Evolutionary conservation across 2,888 invertebrate genomes (phyloP), one percentile per base, ranked within the genome.

Genomic region (Phlogophora meticulosa): DNA sequence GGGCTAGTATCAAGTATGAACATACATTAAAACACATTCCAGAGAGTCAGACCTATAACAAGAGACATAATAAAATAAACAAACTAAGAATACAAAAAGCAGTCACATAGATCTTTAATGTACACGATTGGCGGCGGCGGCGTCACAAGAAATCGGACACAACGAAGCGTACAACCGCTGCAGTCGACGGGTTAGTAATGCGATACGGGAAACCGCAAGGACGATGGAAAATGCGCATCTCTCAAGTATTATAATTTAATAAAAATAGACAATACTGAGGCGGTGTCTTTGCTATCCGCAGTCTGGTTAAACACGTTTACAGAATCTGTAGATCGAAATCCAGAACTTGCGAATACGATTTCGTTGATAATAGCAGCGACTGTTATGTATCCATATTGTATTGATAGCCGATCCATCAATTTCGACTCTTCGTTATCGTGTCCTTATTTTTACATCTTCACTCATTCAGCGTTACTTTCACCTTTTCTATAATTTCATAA

Each of bases 121-220:
- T 65, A 56, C 53, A 22, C 57, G 60, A 66, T 78, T 76, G 61
- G 64, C 45, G 59, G 46, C 48, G 77, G 78, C 55, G 72, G 72
- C 59, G 64, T 68, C 52, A 52, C 48, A 76, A 74, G 82, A 78
- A 73, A 83, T 79, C 76, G 78, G 76, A 82, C 61, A 73, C 77
- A 86, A 82, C 80, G 82, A 86, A 73, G 78, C 83, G 76, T 80
- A 76, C 74, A 85, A 86, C 87, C 87, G 68, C 85, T 52, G 66
- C 45, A 65, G 56, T 48, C 56, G 72, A 64, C 70, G 72, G 60
- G 72, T 69, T 63, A 61, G 73, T 70, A 80, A 80, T 61, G 60
- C 52, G 73, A 84, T 74, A 79, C 80, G 46, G 40, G 55, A 64
- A 75, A 85, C 78, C 81, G 80, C 85, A 84, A 80, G 80, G 82